A percentile compares a stretch with the other conserved stretches of the same genome.
These are phyloP conservation scores for Trachymyrmex septentrionalis DNA, from an alignment of 1,140 invertebrate genomes.

Conservation along the genomic window DNA sequence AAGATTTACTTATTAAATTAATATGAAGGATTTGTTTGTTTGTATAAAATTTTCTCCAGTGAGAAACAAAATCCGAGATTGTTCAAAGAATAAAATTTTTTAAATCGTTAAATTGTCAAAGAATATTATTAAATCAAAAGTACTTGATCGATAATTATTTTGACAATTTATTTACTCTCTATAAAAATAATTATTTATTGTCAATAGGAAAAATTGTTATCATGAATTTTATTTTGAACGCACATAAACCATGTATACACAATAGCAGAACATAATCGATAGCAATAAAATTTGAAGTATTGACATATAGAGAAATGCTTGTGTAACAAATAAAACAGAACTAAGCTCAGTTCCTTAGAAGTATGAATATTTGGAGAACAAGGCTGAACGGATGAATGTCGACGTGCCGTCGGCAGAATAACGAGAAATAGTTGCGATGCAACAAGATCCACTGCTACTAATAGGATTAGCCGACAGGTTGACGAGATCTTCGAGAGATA, in stretches of 20 bases:
- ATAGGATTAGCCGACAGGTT: slow-evolving; percentile 80
- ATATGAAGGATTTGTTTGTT: slow-evolving; percentile 8
- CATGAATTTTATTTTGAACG: neutral
- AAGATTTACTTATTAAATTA: slow-evolving; percentile 70
- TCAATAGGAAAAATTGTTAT: neutral
- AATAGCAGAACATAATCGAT: neutral
- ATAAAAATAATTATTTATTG: slow-evolving; percentile 9
- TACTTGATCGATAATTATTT: slow-evolving; percentile 8
- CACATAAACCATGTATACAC: neutral
- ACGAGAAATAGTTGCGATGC: slow-evolving; percentile 62
- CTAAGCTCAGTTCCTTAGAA: neutral
- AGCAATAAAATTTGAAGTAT: neutral
- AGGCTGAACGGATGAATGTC: slow-evolving; percentile 4
- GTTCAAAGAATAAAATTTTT: neutral
- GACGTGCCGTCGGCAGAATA: slow-evolving; percentile 1
- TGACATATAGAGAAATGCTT: neutral
- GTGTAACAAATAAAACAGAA: neutral
- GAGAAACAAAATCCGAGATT: neutral
- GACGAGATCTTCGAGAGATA: slow-evolving; percentile 76
- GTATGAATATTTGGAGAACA: neutral
- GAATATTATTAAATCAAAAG: neutral
- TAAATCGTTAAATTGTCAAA: neutral
- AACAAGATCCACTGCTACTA: slow-evolving; percentile 71
- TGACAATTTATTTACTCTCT: slow-evolving; percentile 5
- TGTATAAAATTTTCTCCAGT: slow-evolving; percentile 1